Evolutionary conservation across 2,797 vertebrate genomes (phyloP), one percentile per base, ranked within the genome.

Genomic region (Protonibea diacanthus): DNA sequence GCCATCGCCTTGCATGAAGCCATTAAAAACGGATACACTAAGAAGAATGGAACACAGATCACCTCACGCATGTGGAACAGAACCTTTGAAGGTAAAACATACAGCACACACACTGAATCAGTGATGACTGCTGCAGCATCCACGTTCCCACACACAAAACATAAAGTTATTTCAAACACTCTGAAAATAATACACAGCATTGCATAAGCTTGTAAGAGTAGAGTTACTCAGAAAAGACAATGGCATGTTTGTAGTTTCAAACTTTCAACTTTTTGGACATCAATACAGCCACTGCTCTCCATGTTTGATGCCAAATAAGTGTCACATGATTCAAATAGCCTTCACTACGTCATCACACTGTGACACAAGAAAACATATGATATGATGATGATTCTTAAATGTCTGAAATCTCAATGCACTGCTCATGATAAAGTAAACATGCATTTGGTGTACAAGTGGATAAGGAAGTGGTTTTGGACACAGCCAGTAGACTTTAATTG

Each of bases 31-130:
- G 97, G 97, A 53, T 95, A 94, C 80, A 97, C 89, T 84, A 98
- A 98, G 94, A 97, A 95, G 89, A 96, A 99, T 6, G 98, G 98
- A 57, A 94, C 93, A 3, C 96, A 96, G 88, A 97, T 99, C 82
- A 97, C 97, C 17, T 93, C 95, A 56, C 94, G 89, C 85, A 99
- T 98, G 93, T 95, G 98, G 95, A 99, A 99, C 93, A 93, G 96
- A 89, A 99, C 97, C 0, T 98, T 98, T 9, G 98, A 99, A 97
- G 98, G 98, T 99, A 94, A 71, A 74, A 47, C 53, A 20, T 27
- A 45, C 13, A 47, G 21, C 3, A 29, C 45, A 29, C 7, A 6
- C 21, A 49, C 2, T 38, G 21, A 62, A 9, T 38, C 21, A 47
- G 38, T 38, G 12, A 47, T 38, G 15, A 38, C 15, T 23, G 8